Evolutionary conservation across 1,140 invertebrate genomes (phyloP), one percentile per base, ranked within the genome.

Genomic region (Cotesia glomerata): DNA sequence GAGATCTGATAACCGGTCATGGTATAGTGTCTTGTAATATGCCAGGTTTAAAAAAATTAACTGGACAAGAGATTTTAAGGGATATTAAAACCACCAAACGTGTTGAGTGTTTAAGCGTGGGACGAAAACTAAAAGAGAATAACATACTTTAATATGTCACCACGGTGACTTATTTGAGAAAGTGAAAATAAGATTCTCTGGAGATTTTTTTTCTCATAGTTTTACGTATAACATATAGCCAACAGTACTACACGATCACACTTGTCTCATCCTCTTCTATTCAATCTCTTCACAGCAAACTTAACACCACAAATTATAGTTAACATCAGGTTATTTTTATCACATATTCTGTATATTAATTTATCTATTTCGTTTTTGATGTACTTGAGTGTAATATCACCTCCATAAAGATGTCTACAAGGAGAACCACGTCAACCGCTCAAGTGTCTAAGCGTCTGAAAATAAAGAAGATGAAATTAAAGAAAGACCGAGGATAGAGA

Each of bases 171-270:
- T 78, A 80, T 79, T 77, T 77, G 71, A 69, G 61, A 73, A 77
- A 73, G 74, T 74, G 73, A 76, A 78, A 81, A 80, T 79, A 78
- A 81, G 78, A 81, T 77, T 77, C 76, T 74, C 74, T 68, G 68
- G 61, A 68, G 61, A 52, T 62, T 36, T 69, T 61, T 36, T 45
- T 26, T 26, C 26, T 45, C 39, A 45, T 45, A 9, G 7, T 45
- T 45, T 45, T 45, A 9, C 11, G 7, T 45, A 8, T 9, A 45
- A 45, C 7, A 45, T 45, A 45, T 45, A 45, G 8, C 39, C 39
- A 7, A 45, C 39, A 45, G 39, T 45, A 45, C 8, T 11, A 45
- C 39, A 45, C 11, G 39, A 45, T 7, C 39, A 45, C 7, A 45
- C 39, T 45, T 45, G 39, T 7, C 39, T 45, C 39, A 45, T 45